Percentiles rank a stretch among this genome's conserved stretches.
These are phyloP conservation scores for Tichodroma muraria DNA, from an alignment of 2,113 vertebrate genomes.

Conservation along the genomic window DNA sequence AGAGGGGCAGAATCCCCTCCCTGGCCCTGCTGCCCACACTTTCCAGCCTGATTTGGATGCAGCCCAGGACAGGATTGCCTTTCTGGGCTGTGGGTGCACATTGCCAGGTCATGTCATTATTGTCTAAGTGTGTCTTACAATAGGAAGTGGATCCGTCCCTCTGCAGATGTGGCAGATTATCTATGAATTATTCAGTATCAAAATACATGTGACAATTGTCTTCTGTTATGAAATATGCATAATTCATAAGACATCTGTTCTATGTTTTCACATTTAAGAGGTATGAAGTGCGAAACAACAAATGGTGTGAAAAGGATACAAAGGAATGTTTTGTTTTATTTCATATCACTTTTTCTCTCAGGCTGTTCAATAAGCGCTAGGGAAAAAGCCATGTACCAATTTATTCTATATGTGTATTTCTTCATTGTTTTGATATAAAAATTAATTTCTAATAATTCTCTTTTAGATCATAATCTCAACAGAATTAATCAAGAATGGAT, in stretches of 20 bases:
- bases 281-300: not conserved
- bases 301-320: not conserved
- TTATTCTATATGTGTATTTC: not conserved
- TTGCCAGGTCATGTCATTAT: not conserved
- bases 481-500: not conserved
- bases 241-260: slow-evolving; percentile 68
- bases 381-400: not conserved
- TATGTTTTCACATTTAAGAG: slow-evolving; percentile 10
- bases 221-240: slow-evolving; percentile 57
- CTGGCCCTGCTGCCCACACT: accelerated
- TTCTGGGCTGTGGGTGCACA: not conserved
- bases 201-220: slow-evolving; percentile 56
- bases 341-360: not conserved
- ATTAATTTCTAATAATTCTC: not conserved
- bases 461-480: not conserved
- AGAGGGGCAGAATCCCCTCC: not conserved
- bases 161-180: slow-evolving; percentile 30
- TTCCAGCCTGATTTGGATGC: not conserved
- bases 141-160: not conserved
- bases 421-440: not conserved
- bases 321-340: not conserved
- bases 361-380: not conserved
- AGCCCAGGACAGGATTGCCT: not conserved
- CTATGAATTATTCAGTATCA: slow-evolving; percentile 66
- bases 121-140: not conserved